Conservation (phyloP, 2,888 invertebrate genomes). For the Campoplex nolae region DNA sequence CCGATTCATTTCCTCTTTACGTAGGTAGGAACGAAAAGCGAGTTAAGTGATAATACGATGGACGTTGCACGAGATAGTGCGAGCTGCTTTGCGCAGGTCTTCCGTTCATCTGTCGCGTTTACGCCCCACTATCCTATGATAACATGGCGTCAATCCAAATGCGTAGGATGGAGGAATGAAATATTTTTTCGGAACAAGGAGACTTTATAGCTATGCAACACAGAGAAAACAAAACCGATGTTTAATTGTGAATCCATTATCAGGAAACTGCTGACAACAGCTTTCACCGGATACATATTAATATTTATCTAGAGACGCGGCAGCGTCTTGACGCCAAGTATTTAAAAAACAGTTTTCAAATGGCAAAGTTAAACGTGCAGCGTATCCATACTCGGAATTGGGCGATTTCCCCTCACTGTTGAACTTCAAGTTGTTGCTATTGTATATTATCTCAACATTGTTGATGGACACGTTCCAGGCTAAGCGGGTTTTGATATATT, state of each 20-base stretch:
- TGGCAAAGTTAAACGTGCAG: no score
- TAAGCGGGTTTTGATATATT: no score
- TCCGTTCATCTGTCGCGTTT: conserved; percentile 32
- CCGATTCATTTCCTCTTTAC: conserved; percentile 51
- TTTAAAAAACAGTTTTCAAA: no score
- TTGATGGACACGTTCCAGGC: no score
- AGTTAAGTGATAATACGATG: conserved; percentile 35
- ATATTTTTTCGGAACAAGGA: conserved; percentile 32
- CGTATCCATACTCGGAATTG: no score
- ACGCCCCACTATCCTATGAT: conserved; percentile 39
- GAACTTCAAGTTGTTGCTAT: no score
- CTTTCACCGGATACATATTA: neutral
- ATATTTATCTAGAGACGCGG: no score
- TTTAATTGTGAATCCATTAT: neutral
- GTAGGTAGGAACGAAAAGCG: conserved; percentile 47
- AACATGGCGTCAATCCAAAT: conserved; percentile 34
- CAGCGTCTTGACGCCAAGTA: no score
- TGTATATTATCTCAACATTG: no score
- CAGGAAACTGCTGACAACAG: neutral
- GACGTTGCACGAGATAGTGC: conserved; percentile 25
- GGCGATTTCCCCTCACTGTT: no score
- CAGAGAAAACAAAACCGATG: conserved; percentile 40
- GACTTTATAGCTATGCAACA: conserved; percentile 11
- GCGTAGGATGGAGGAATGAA: conserved; percentile 43
- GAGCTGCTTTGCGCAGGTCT: conserved; percentile 62